Conservation (phyloP, 2,113 vertebrate genomes). For the Cygnus buccinator region DNA sequence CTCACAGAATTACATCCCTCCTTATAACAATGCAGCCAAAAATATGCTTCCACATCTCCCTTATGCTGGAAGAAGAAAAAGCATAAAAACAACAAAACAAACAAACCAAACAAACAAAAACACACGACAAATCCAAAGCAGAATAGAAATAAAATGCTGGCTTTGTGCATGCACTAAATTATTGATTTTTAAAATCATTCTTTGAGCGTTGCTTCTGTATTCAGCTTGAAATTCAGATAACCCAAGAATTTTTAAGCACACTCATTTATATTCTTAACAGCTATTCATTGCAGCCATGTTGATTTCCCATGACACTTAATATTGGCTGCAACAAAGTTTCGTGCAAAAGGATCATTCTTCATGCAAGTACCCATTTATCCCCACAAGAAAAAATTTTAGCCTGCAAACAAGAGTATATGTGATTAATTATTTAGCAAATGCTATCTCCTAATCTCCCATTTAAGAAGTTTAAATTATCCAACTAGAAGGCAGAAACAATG, state of each 20-base stretch:
- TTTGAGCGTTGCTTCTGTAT: slow-evolving; percentile 1
- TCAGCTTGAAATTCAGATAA: slow-evolving; percentile 33
- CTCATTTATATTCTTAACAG: slow-evolving; percentile 55
- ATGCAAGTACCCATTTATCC: background rate
- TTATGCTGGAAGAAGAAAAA: background rate
- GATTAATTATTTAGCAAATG: slow-evolving; percentile 55
- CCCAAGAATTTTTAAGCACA: background rate
- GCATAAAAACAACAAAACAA: too few species aligned
- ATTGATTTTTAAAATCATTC: slow-evolving; percentile 17
- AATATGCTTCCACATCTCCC: background rate
- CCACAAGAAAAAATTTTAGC: slow-evolving; percentile 1
- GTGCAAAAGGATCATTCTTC: slow-evolving; percentile 17
- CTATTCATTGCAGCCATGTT: slow-evolving; percentile 39
- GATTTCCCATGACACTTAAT: slow-evolving; percentile 58
- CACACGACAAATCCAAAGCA: background rate
- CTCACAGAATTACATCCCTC: background rate
- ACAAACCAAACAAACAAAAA: background rate
- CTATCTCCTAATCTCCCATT: background rate
- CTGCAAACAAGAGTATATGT: background rate
- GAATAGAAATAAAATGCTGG: slow-evolving; percentile 44
- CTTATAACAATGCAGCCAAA: background rate
- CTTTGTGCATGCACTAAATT: slow-evolving; percentile 7
- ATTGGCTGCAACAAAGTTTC: slow-evolving; percentile 53
- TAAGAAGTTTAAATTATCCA: slow-evolving; percentile 41
- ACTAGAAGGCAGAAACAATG: background rate